Evolutionary conservation across 37 sponge, comb jelly and placozoan species (phyloP).

Genomic region (Aphrocallistes beatrix): DNA sequence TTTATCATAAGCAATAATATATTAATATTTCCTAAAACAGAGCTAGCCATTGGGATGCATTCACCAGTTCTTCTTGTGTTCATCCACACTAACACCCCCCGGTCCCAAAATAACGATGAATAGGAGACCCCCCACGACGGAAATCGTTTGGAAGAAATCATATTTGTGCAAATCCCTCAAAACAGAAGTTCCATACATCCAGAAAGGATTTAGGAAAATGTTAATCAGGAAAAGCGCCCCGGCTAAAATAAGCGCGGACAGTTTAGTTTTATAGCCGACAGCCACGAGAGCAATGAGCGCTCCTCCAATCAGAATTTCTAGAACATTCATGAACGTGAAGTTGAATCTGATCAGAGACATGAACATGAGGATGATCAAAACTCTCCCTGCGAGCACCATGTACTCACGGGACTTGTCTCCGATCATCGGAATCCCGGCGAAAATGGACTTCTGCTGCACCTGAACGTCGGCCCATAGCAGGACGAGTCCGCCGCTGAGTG

Average conservation of each 20-base stretch:
- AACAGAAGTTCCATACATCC: slow-evolving; percentile 52
- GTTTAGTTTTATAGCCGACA: slow-evolving; percentile 88
- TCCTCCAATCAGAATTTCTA: slow-evolving; percentile 49
- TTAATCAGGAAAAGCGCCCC: slow-evolving; percentile 58
- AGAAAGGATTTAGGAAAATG: slow-evolving; percentile 75
- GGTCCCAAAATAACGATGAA: slow-evolving; percentile 89
- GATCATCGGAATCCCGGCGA: slow-evolving; percentile 88
- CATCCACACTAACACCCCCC: slow-evolving; percentile 93
- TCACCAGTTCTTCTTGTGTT: slow-evolving; percentile 94
- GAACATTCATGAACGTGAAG: slow-evolving; percentile 42
- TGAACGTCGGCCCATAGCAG: slow-evolving; percentile 79
- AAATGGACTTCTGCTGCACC: slow-evolving; percentile 85
- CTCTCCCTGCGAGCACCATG: slow-evolving; percentile 89
- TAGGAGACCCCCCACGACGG: slow-evolving; percentile 93
- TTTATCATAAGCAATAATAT: too few relatives aligned
- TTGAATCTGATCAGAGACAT: slow-evolving; percentile 80
- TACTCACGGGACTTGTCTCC: slow-evolving; percentile 74
- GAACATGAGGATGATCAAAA: slow-evolving; percentile 95
- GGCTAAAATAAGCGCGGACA: slow-evolving; percentile 78
- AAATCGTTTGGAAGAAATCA: slow-evolving; percentile 96
- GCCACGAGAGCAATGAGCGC: slow-evolving; percentile 70
- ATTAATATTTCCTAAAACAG: too few relatives aligned
- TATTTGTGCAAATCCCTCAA: slow-evolving; percentile 93
- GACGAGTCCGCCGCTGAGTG: slow-evolving; percentile 74
- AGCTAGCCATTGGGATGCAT: too few relatives aligned